These are phyloP conservation scores for Cyclophora albipunctata DNA, from an alignment of 2,888 invertebrate species.

Conservation along the genomic window DNA sequence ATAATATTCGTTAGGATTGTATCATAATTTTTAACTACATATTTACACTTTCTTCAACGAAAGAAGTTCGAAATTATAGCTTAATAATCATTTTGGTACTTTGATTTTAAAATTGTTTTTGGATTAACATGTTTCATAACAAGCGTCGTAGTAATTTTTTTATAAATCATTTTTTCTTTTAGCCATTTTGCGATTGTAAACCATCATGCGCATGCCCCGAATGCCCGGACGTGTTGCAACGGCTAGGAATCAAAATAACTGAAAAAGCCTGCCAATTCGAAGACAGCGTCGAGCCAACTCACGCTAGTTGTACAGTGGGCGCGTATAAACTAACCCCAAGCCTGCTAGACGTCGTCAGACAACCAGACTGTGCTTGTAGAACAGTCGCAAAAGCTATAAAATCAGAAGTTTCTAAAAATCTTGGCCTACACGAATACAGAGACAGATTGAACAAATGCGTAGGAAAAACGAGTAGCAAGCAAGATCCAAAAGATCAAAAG, in stretches of 20 bases:
- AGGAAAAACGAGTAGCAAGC: background rate
- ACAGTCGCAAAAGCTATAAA: conserved; percentile 33
- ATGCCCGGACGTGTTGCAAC: conserved; percentile 35
- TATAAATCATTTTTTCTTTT: conserved; percentile 20
- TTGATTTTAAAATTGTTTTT: too few species aligned
- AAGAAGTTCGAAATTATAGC: too few species aligned
- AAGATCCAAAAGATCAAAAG: background rate
- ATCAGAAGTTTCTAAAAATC: conserved; percentile 30
- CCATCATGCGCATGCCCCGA: conserved; percentile 20
- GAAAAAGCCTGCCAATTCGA: conserved; percentile 25
- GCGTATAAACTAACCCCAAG: conserved; percentile 4
- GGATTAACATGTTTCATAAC: too few species aligned
- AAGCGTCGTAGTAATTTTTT: too few species aligned
- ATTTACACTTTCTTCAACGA: too few species aligned
- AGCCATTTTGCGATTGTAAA: conserved; percentile 42
- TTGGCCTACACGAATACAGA: conserved; percentile 22
- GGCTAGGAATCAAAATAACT: conserved; percentile 27
- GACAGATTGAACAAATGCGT: conserved; percentile 1
- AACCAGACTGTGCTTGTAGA: conserved; percentile 33
- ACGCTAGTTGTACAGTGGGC: background rate
- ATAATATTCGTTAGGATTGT: too few species aligned
- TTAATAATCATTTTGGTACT: too few species aligned
- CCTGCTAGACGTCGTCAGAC: conserved; percentile 26
- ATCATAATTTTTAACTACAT: too few species aligned
- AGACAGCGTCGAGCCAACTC: background rate